Percentiles rank a stretch among this genome's conserved stretches.
Conservation (phyloP, 2,888 invertebrate species). For the Phengaris arion region DNA sequence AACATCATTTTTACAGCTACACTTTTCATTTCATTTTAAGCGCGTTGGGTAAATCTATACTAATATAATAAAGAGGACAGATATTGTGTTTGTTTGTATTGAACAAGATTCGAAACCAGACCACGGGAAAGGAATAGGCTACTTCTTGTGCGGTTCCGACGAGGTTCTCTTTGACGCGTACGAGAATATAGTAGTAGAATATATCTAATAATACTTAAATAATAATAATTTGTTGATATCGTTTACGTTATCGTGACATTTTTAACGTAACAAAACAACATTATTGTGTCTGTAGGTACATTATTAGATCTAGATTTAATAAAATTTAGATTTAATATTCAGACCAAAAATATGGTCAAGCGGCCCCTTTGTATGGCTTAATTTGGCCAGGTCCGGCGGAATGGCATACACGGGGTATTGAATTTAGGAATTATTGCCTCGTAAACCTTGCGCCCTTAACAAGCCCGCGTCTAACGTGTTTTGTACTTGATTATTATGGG, state of each 20-base stretch:
- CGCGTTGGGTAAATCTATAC: too few species aligned
- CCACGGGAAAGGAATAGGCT: too few species aligned
- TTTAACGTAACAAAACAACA: background rate
- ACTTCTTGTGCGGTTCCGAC: too few species aligned
- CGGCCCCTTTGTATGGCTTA: constrained; percentile 11
- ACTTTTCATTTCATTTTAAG: too few species aligned
- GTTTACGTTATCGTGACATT: background rate
- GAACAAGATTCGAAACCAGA: too few species aligned
- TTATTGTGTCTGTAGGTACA: background rate
- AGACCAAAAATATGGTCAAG: background rate
- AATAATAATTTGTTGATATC: too few species aligned
- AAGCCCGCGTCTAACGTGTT: constrained; percentile 22
- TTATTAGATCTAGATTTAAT: background rate
- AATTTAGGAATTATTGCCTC: constrained; percentile 59
- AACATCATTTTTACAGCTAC: too few species aligned
- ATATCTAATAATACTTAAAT: too few species aligned
- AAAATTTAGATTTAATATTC: background rate
- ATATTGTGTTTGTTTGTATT: too few species aligned
- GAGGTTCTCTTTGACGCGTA: too few species aligned
- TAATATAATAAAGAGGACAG: too few species aligned
- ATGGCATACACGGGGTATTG: constrained; percentile 51
- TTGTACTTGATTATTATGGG: constrained; percentile 27
- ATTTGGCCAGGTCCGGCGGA: constrained; percentile 29
- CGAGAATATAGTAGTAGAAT: too few species aligned
- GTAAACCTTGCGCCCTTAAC: constrained; percentile 41